Evolutionary conservation across 1,140 invertebrate genomes (phyloP).

Genomic region (Metopolophium dirhodum): DNA sequence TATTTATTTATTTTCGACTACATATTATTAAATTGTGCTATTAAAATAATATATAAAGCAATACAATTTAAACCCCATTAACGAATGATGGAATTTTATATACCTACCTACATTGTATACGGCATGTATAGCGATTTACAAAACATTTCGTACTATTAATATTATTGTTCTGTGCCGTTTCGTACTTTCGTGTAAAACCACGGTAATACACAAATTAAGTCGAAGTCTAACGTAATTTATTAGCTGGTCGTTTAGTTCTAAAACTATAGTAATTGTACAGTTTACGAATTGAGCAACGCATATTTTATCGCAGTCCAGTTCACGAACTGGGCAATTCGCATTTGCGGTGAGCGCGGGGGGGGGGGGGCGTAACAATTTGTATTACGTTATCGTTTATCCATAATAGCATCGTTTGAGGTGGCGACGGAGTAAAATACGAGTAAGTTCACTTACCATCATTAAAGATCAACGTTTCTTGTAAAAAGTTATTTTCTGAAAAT

Average conservation of each 20-base stretch:
- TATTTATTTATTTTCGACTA: not conserved
- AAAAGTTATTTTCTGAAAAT: not conserved
- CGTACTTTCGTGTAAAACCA: not conserved
- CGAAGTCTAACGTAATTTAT: not conserved
- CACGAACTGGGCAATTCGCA: not conserved
- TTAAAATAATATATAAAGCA: not conserved
- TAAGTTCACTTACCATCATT: not conserved
- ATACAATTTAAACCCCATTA: not conserved
- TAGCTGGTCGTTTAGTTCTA: not conserved
- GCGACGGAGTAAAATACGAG: not conserved
- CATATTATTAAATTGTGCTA: not conserved
- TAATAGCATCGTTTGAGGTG: not conserved
- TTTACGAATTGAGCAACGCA: constrained; percentile 1
- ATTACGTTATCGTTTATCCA: not conserved
- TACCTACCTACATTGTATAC: too few species aligned
- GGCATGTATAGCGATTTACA: not conserved
- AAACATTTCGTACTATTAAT: not conserved
- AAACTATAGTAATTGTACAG: constrained; percentile 1
- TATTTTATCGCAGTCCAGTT: not conserved
- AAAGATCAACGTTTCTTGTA: not conserved
- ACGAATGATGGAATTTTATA: not conserved
- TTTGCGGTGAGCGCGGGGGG: not conserved
- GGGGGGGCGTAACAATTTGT: not conserved
- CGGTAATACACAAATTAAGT: constrained; percentile 11
- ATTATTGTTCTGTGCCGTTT: not conserved